A percentile compares a stretch with the other conserved stretches of the same genome.
phyloP scores from a whole-genome alignment of 92 coral and sea anemone genomes.

The Anthopleura xanthogrammica region DNA sequence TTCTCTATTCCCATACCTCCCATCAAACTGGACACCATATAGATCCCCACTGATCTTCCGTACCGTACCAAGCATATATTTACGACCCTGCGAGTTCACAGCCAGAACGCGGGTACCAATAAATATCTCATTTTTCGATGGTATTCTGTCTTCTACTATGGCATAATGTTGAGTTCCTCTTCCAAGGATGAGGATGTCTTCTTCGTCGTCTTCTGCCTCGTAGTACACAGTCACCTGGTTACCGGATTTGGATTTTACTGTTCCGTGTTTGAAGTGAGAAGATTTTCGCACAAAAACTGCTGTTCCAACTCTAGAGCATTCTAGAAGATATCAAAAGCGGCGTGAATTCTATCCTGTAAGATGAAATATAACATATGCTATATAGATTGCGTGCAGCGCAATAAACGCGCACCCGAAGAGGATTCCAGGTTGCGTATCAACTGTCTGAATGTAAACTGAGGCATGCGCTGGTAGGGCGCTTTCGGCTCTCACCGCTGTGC shows the following conservation, averaged over 20 bases:
- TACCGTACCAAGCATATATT: constrained; percentile 55
- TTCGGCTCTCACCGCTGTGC: too few relatives aligned
- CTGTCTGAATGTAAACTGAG: too few relatives aligned
- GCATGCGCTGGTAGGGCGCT: too few relatives aligned
- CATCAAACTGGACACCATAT: constrained; percentile 55
- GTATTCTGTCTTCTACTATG: constrained; percentile 61
- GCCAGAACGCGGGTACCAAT: constrained; percentile 57
- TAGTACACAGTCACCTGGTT: constrained; percentile 52
- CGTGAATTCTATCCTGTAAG: background rate
- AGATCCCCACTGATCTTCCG: constrained; percentile 13
- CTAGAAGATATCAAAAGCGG: constrained; percentile 21
- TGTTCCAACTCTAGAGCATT: constrained; percentile 71
- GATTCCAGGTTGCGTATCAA: too few relatives aligned
- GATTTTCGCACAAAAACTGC: constrained; percentile 60
- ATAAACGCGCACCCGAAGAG: too few relatives aligned
- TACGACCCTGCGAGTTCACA: constrained; percentile 29
- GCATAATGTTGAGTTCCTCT: constrained; percentile 60
- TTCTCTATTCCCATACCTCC: constrained; percentile 13
- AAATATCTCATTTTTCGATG: constrained; percentile 41
- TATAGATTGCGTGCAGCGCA: too few relatives aligned
- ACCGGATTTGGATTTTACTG: constrained; percentile 38
- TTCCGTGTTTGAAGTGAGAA: constrained; percentile 42
- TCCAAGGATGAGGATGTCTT: constrained; percentile 44
- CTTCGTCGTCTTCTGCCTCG: constrained; percentile 26
- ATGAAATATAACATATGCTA: too few relatives aligned